Conservation (phyloP, 1,140 invertebrate species). For the Hycleus cichorii region DNA sequence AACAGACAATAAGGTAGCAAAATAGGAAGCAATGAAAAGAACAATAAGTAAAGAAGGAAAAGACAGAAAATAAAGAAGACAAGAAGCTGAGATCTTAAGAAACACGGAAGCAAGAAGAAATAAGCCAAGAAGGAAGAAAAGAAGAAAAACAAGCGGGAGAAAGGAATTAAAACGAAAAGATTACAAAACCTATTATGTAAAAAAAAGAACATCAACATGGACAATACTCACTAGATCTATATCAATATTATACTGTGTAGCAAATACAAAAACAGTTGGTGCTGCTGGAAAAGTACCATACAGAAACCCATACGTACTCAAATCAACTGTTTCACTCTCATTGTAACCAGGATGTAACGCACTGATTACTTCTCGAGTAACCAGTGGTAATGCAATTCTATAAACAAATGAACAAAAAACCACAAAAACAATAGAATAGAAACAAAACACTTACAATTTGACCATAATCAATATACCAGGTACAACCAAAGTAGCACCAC, state of each 20-base stretch:
- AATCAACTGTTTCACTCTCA: constrained; percentile 64
- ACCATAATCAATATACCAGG: constrained; percentile 81
- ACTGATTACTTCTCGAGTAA: constrained; percentile 79
- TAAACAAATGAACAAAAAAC: constrained; percentile 11
- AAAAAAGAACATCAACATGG: background rate
- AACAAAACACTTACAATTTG: constrained; percentile 65
- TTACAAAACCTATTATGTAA: too few species aligned
- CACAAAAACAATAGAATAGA: background rate
- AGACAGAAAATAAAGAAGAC: too few species aligned
- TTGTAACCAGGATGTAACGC: constrained; percentile 61
- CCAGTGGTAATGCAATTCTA: constrained; percentile 77
- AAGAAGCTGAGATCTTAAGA: too few species aligned
- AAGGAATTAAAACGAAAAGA: too few species aligned
- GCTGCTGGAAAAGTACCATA: constrained; percentile 95
- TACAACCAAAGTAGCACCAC: constrained; percentile 67
- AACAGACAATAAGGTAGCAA: too few species aligned
- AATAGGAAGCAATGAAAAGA: too few species aligned
- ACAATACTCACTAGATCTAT: constrained; percentile 66
- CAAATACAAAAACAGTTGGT: constrained; percentile 91
- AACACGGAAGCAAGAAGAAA: too few species aligned
- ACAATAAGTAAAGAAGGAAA: too few species aligned
- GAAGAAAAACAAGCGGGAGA: too few species aligned
- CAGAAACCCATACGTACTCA: constrained; percentile 89
- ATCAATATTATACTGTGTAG: constrained; percentile 77
- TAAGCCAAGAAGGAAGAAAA: too few species aligned